phyloP scores from a whole-genome alignment of 2,113 vertebrate species.

The Naja naja region DNA sequence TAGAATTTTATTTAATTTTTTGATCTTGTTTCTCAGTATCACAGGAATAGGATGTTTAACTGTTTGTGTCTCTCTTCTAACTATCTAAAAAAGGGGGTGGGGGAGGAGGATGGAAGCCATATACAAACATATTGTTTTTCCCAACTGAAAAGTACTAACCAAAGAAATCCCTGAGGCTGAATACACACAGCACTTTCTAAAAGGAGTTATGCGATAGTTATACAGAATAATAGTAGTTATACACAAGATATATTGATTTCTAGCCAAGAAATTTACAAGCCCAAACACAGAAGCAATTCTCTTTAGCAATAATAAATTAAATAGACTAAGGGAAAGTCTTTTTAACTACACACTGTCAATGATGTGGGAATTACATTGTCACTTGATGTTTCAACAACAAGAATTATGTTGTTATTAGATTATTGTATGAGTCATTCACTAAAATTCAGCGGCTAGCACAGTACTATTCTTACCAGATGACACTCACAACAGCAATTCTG shows the following conservation, averaged over 20 bases:
- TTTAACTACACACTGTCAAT: background rate
- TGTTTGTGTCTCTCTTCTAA: background rate
- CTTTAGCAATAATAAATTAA: conserved; percentile 20
- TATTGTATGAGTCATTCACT: conserved; percentile 13
- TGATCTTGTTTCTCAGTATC: background rate
- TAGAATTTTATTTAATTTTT: background rate
- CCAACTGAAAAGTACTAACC: conserved; percentile 9
- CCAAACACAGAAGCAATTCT: conserved; percentile 25
- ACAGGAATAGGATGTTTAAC: background rate
- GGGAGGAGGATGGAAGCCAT: background rate
- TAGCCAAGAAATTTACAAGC: conserved; percentile 16
- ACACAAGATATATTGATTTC: conserved; percentile 21
- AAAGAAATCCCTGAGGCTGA: conserved; percentile 15
- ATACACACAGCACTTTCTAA: conserved; percentile 15
- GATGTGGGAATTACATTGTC: background rate
- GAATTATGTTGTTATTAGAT: conserved; percentile 5
- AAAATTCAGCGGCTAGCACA: background rate
- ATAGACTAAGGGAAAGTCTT: background rate
- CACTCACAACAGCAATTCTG: background rate
- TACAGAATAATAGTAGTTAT: conserved; percentile 14
- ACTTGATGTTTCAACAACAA: background rate
- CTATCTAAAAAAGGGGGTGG: background rate
- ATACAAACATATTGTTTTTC: background rate
- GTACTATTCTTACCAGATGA: background rate
- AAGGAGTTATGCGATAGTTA: conserved; percentile 6